Evolutionary conservation across 2,797 vertebrate genomes (phyloP).

Genomic region (Tadarida brasiliensis): DNA sequence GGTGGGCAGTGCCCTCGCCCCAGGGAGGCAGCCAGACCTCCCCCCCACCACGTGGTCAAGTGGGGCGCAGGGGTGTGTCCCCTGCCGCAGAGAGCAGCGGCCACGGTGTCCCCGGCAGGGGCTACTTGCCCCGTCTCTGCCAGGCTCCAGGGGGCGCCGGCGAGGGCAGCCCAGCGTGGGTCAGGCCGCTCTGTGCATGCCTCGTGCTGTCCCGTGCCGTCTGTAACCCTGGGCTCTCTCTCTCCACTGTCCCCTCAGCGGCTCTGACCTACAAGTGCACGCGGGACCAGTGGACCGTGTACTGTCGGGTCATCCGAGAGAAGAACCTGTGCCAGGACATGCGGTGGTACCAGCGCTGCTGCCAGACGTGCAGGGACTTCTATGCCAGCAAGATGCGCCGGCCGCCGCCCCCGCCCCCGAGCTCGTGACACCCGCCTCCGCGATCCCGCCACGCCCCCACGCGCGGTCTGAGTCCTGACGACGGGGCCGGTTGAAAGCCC

Average conservation of each 20-base stretch:
- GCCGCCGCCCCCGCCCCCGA: constrained; percentile 88
- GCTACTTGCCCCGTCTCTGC: rapidly evolving
- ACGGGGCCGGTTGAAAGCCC: constrained; percentile 79
- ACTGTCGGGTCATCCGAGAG: constrained; percentile 96
- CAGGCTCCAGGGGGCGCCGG: rapidly evolving
- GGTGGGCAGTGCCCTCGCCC: neutral
- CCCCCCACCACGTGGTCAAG: neutral
- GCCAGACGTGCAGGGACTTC: constrained; percentile 98
- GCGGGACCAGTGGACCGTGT: constrained; percentile 98
- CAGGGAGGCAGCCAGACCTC: neutral
- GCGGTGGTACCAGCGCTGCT: constrained; percentile 99
- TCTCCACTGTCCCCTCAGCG: constrained; percentile 87
- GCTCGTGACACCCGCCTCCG: constrained; percentile 59
- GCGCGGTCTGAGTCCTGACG: constrained; percentile 76
- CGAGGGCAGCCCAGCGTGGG: rapidly evolving
- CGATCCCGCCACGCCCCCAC: rapidly evolving
- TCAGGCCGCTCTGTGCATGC: neutral
- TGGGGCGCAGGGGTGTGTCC: neutral
- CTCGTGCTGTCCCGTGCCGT: rapidly evolving
- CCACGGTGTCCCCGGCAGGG: neutral
- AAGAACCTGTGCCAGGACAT: constrained; percentile 98
- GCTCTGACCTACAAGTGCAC: constrained; percentile 97
- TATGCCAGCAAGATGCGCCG: constrained; percentile 94
- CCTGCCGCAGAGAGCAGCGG: neutral
- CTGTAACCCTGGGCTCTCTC: constrained; percentile 69